Percentiles rank a stretch among this genome's conserved stretches.
Evolutionary conservation across 2,888 invertebrate species (phyloP).

Genomic region (Drosophila anceps): DNA sequence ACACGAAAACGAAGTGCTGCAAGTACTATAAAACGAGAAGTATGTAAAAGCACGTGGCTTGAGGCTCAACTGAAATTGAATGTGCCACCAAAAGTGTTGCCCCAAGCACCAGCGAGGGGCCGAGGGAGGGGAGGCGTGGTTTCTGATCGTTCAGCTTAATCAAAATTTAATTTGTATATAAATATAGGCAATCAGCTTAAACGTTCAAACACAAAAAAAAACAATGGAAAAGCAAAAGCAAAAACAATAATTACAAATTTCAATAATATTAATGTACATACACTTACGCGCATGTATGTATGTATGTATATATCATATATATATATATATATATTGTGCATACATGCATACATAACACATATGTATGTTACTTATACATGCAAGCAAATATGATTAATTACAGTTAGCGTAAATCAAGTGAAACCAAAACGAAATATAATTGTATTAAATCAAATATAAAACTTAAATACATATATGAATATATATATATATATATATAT

Average conservation of each 20-base stretch:
- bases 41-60: background rate
- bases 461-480: conserved; percentile 32
- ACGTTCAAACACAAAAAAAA: conserved; percentile 25
- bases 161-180: conserved; percentile 54
- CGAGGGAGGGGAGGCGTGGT: too few relatives aligned
- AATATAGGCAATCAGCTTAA: conserved; percentile 42
- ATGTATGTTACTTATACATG: conserved; percentile 20
- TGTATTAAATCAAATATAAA: conserved; percentile 60
- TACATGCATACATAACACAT: background rate
- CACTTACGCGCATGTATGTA: conserved; percentile 22
- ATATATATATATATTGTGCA: conserved; percentile 7
- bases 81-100: background rate
- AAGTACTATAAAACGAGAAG: conserved; percentile 44
- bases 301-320: conserved; percentile 6
- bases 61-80: conserved; percentile 3
- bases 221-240: conserved; percentile 11
- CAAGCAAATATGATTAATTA: conserved; percentile 14
- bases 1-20: conserved; percentile 36
- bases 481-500: conserved; percentile 28
- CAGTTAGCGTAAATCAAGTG: conserved; percentile 32
- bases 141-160: conserved; percentile 39
- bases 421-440: conserved; percentile 26
- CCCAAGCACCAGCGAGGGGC: too few relatives aligned
- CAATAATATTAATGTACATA: conserved; percentile 12
- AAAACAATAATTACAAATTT: conserved; percentile 6